Percentiles rank a stretch among this genome's conserved stretches.
These are phyloP conservation scores for Corythaeola cristata DNA, from an alignment of 2,113 vertebrate genomes.

Conservation along the genomic window DNA sequence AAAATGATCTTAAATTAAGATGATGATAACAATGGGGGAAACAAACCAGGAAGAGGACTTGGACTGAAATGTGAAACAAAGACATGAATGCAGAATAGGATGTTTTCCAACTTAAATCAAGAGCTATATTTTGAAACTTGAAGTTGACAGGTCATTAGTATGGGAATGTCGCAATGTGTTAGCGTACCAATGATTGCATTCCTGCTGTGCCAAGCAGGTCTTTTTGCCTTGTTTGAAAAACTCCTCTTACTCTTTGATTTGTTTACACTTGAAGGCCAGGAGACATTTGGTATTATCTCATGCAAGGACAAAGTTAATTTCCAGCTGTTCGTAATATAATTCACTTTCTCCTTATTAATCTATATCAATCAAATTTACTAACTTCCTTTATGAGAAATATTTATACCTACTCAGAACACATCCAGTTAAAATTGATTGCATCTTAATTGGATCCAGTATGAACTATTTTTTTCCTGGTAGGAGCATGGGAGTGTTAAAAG, in stretches of 20 bases:
- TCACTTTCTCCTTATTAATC: neutral
- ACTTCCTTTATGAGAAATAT: constrained; percentile 39
- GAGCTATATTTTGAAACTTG: neutral
- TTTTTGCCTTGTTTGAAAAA: neutral
- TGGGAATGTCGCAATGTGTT: neutral
- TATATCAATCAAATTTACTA: constrained; percentile 16
- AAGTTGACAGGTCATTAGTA: neutral
- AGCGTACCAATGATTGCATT: neutral
- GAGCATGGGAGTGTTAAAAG: neutral
- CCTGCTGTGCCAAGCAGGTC: neutral
- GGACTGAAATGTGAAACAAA: neutral
- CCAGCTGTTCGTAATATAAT: neutral
- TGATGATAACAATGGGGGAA: neutral
- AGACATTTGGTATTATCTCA: neutral
- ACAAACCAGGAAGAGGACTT: neutral
- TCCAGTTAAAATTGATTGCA: constrained; percentile 29
- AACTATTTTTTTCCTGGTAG: neutral
- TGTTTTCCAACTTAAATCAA: neutral
- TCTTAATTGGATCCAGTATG: neutral
- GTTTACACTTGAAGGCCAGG: neutral
- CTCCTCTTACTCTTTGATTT: neutral
- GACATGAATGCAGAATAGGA: neutral
- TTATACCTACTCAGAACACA: constrained; percentile 5
- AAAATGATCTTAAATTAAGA: neutral
- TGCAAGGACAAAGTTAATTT: neutral